Evolutionary conservation across 2,113 vertebrate genomes (phyloP).

Genomic region (Pachypanchax playfairii): DNA sequence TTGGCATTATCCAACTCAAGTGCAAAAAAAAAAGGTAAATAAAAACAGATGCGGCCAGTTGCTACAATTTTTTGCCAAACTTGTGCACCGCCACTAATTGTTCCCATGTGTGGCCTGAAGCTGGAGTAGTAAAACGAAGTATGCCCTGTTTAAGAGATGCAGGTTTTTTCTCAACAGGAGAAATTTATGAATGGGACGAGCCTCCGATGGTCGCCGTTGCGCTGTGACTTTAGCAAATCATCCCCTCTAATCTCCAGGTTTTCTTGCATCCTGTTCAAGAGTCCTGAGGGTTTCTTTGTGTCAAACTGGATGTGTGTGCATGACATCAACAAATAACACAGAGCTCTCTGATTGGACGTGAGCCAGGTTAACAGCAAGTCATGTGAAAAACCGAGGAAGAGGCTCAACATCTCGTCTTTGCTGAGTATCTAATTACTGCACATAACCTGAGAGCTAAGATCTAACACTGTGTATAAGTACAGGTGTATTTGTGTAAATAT

Average conservation of each 20-base stretch:
- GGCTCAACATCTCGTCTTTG: constrained; percentile 65
- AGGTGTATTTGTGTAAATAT: constrained; percentile 2
- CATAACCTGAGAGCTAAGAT: constrained; percentile 22
- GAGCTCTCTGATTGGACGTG: constrained; percentile 62
- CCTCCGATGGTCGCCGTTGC: constrained; percentile 43
- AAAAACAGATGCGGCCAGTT: constrained; percentile 84
- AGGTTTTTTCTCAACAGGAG: constrained; percentile 62
- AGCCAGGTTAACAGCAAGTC: constrained; percentile 71
- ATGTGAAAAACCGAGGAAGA: constrained; percentile 75
- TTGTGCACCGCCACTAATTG: constrained; percentile 74
- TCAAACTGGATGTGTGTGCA: constrained; percentile 45
- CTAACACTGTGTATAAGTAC: constrained; percentile 5
- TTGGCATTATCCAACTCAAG: constrained; percentile 75
- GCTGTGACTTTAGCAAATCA: too few species aligned
- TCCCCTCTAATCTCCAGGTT: constrained; percentile 14
- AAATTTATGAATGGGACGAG: constrained; percentile 77
- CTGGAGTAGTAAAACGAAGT: constrained; percentile 62
- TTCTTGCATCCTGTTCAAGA: not conserved
- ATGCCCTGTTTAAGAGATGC: constrained; percentile 66
- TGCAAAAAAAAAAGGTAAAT: constrained; percentile 78
- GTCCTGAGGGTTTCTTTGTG: constrained; percentile 23
- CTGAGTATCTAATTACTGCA: constrained; percentile 53
- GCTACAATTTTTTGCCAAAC: constrained; percentile 79
- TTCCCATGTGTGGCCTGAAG: constrained; percentile 76
- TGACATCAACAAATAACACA: constrained; percentile 63